These are phyloP conservation scores for Atherinomorus stipes DNA, from an alignment of 2,113 vertebrate genomes.

Conservation along the genomic window DNA sequence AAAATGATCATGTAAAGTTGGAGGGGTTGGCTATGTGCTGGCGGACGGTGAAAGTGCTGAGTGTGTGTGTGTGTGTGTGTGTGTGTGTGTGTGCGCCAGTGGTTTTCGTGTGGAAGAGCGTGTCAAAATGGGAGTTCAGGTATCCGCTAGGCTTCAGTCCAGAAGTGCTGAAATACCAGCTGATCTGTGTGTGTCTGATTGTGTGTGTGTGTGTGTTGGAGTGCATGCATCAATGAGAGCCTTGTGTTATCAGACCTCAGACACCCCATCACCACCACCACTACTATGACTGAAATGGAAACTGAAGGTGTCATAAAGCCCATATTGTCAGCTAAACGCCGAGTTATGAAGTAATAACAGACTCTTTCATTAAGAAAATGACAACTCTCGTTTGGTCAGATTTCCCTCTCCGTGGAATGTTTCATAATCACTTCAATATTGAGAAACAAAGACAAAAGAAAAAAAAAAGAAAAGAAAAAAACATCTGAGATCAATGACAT, in stretches of 20 bases:
- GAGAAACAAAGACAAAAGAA: constrained; percentile 22
- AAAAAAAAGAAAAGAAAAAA: background rate
- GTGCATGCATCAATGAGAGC: constrained; percentile 56
- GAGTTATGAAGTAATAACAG: constrained; percentile 66
- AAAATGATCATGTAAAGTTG: constrained; percentile 60
- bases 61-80: constrained; percentile 1
- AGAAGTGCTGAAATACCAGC: constrained; percentile 44
- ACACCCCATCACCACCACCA: background rate
- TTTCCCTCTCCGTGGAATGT: constrained; percentile 58
- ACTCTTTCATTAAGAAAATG: constrained; percentile 66
- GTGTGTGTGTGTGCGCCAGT: background rate
- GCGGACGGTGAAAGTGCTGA: constrained; percentile 17
- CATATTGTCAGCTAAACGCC: constrained; percentile 60
- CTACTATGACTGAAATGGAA: constrained; percentile 66
- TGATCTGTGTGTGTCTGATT: constrained; percentile 34
- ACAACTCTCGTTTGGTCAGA: constrained; percentile 56
- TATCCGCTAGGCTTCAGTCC: constrained; percentile 40
- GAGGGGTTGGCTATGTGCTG: constrained; percentile 19
- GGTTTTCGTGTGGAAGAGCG: constrained; percentile 13
- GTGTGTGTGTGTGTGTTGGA: background rate
- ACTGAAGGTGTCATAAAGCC: constrained; percentile 69
- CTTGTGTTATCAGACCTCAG: constrained; percentile 62
- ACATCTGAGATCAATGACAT: constrained; percentile 67
- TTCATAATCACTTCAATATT: constrained; percentile 70
- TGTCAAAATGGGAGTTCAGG: constrained; percentile 51